Base-by-base conservation (phyloP, 1,140 invertebrate genomes). In the Cheumatopsyche charites region DNA sequence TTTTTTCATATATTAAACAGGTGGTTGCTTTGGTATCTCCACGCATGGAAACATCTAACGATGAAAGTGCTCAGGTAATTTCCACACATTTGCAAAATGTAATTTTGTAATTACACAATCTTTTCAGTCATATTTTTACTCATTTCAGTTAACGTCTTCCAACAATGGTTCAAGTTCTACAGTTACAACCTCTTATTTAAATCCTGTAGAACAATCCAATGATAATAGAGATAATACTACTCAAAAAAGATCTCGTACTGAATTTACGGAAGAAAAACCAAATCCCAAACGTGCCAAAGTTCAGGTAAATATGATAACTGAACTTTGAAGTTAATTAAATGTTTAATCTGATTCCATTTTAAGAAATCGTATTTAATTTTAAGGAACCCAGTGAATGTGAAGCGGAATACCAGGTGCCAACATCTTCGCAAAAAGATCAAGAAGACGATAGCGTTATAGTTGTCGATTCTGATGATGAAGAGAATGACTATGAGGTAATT, bases 1-100 rank as follows among this genome's bases (percentile, higher is more conserved):
- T 36, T 36, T 29, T 17, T 70, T 36, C 15, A 12, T 72, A 23
- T 29, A 61, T 62, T 21, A 41, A 7, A 41, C 87, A 92, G 83
- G 89, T 90, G 0, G 90, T 92, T 0, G 91, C 91, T 0, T 78
- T 92, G 12, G 90, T 92, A 0, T 87, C 90, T 73, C 91, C 91
- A 0, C 83, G 91, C 62, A 88, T 92, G 15, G 90, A 92, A 76
- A 80, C 81, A 71, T 80, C 82, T 61, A 12, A 52, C 49, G 17
- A 41, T 45, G 15, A 3, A 4, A 52, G 13, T 47, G 41, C 49
- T 1, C 25, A 67, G 21, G 45, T 49, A 19, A 0, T 5, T 47
- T 15, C 49, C n/a, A n/a, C n/a, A n/a, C n/a, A n/a, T n/a, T n/a
- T n/a, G n/a, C n/a, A n/a, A n/a, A n/a, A n/a, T n/a, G n/a, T 45